Evolutionary conservation across 2,113 vertebrate species (phyloP), one percentile per base, ranked within the genome.

Genomic region (Pseudorasbora parva): DNA sequence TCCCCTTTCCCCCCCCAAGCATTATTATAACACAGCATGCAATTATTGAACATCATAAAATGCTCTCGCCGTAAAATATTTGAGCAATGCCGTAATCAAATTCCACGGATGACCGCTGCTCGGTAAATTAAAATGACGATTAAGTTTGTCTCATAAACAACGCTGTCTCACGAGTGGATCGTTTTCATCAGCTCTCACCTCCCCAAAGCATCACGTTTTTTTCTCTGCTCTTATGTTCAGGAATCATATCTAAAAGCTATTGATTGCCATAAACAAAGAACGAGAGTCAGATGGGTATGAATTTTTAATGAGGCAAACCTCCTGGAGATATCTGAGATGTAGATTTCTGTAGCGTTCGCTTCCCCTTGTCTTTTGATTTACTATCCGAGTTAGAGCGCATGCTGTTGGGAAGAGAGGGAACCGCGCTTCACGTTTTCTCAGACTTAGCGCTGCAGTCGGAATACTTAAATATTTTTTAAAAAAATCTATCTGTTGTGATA

Each of bases 191-290:
- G 19, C 23, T n/a, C 60, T 78, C 83, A 30, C 54, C 74, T 41
- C 72, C 27, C 21, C 45, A 4, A 51, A 74, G 62, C 47, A 27
- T 41, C 11, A 1, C 12, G n/a, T 56, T 76, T 57, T 56, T 76
- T 57, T 68, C 27, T 30, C n/a, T 81, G 17, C 33, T 71, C 49
- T 72, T 69, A 25, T 66, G 15, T 75, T 78, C 71, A 78, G 72
- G 90, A 92, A 93, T 95, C 92, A 94, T 93, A 94, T 95, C 93
- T 95, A 94, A 95, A 92, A 95, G 94, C 93, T 95, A 96, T 95
- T 91, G 94, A 95, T 96, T 92, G 93, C 88, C 89, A 92, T 90
- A 92, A 93, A 93, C 92, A 94, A 92, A 93, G 88, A 75, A 88
- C 89, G 90, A 90, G 91, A 91, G 93, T 93, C 92, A 92, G 91